A percentile compares a stretch with the other conserved stretches of the same genome.
Conservation (phyloP, 2,888 invertebrate genomes). For the Coelinius sp. region DNA sequence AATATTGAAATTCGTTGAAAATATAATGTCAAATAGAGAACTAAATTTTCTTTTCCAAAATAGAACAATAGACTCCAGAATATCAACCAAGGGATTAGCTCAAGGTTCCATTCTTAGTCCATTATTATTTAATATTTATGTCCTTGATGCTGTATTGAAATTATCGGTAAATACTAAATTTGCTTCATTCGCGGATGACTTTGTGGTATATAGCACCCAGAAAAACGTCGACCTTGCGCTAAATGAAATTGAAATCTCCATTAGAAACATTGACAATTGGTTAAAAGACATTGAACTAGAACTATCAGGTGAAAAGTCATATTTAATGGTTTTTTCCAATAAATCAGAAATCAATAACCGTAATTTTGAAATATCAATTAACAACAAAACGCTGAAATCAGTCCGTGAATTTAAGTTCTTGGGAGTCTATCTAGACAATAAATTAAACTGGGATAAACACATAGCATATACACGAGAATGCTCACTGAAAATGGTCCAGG, state of each 20-base stretch:
- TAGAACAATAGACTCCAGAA: neutral
- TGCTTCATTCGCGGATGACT: neutral
- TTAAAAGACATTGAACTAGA: neutral
- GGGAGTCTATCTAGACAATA: neutral
- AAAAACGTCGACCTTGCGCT: neutral
- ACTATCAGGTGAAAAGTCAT: neutral
- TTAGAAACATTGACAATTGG: neutral
- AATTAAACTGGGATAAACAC: neutral
- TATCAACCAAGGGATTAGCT: neutral
- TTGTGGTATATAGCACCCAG: neutral
- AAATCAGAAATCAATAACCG: too few relatives aligned
- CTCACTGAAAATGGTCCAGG: neutral
- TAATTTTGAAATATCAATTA: too few relatives aligned
- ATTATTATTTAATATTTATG: neutral
- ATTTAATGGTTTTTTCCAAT: neutral
- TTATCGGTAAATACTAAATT: neutral
- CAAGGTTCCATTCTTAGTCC: constrained; percentile 1
- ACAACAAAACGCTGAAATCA: neutral
- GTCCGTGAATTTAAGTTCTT: neutral
- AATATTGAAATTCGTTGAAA: neutral
- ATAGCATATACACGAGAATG: neutral
- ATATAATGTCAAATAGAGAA: neutral
- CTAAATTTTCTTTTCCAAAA: neutral
- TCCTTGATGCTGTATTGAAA: neutral
- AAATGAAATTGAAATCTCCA: neutral